Conservation (phyloP, 2,797 vertebrate species). For the Phaenicophaeus curvirostris region DNA sequence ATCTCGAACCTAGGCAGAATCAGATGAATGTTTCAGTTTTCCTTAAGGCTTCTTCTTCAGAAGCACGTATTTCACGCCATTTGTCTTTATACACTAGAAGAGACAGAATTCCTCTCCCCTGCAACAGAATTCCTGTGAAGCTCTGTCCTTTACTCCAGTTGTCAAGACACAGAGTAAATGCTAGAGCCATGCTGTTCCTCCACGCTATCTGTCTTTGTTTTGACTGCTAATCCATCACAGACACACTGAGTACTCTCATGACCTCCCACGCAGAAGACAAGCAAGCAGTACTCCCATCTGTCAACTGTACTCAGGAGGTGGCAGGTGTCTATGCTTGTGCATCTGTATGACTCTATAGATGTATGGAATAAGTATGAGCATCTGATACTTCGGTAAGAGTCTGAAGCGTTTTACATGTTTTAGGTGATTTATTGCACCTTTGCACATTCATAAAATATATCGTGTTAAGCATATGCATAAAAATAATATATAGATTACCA, state of each 20-base stretch:
- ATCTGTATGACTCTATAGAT: not conserved
- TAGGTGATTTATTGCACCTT: conserved; percentile 72
- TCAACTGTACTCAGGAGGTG: not conserved
- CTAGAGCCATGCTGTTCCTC: not conserved
- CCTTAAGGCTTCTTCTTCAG: not conserved
- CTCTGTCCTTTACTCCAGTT: not conserved
- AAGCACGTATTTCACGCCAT: not conserved
- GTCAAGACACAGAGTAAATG: not conserved
- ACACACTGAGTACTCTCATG: not conserved
- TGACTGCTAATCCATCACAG: not conserved
- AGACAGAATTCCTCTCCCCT: not conserved
- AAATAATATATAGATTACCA: conserved; percentile 78
- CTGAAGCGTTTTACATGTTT: conserved; percentile 30
- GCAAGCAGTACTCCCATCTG: not conserved
- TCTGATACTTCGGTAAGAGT: conserved; percentile 37
- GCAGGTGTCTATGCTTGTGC: not conserved
- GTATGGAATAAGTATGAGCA: not conserved
- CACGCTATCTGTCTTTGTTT: not conserved
- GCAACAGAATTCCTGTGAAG: not conserved
- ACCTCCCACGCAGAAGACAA: conserved; percentile 13
- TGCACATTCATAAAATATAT: conserved; percentile 68
- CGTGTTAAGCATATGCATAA: conserved; percentile 76
- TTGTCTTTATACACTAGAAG: not conserved
- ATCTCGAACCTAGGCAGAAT: not conserved
- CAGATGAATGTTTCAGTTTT: not conserved